phyloP scores from a whole-genome alignment of 2,797 vertebrate genomes.

The Odontamblyopus rebecca region DNA sequence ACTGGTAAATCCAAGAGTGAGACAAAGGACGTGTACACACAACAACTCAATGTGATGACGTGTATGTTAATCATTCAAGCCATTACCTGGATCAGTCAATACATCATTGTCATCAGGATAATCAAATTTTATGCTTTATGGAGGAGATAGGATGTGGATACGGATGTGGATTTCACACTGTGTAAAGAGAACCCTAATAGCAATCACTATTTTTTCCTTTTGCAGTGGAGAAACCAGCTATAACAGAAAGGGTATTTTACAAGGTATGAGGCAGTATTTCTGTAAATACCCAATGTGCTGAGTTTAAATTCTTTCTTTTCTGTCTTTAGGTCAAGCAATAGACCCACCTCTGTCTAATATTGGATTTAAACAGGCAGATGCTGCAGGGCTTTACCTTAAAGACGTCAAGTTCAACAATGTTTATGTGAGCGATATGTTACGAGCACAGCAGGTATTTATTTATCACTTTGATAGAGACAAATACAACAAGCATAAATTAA shows the following conservation, averaged over 20 bases:
- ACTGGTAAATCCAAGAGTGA: no score
- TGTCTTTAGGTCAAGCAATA: constrained; percentile 82
- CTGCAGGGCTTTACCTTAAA: constrained; percentile 83
- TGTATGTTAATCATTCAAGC: no score
- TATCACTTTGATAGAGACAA: neutral
- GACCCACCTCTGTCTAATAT: constrained; percentile 83
- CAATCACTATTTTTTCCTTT: constrained; percentile 10
- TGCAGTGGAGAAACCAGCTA: constrained; percentile 89
- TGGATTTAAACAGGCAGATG: constrained; percentile 85
- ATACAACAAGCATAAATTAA: no score
- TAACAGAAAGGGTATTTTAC: constrained; percentile 89
- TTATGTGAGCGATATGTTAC: constrained; percentile 87
- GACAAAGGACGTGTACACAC: no score
- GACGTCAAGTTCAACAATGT: constrained; percentile 82
- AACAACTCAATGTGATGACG: no score
- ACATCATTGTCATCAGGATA: no score
- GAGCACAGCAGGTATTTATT: constrained; percentile 81
- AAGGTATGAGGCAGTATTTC: constrained; percentile 76
- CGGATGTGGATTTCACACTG: no score
- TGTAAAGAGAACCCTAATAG: neutral
- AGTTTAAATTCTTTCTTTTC: neutral
- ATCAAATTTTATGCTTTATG: no score
- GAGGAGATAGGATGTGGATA: no score
- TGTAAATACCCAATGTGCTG: neutral
- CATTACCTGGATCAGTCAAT: no score